phyloP scores from a whole-genome alignment of 1,140 invertebrate species.

The Brachionus koreanus region DNA sequence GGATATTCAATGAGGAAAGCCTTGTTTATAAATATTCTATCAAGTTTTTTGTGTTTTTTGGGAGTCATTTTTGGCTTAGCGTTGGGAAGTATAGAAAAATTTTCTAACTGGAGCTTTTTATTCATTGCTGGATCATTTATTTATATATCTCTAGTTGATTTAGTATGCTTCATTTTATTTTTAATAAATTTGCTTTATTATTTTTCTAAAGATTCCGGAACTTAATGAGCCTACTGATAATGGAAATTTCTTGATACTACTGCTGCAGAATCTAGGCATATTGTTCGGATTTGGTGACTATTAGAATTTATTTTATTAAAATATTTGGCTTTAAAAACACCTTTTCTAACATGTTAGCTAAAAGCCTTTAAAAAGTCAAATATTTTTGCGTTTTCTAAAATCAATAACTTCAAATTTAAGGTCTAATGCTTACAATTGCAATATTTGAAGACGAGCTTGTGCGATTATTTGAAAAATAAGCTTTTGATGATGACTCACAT shows the following conservation, averaged over 20 bases:
- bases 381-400: neutral
- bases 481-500: neutral
- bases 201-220: neutral
- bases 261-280: constrained; percentile 33
- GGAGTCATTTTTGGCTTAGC: constrained; percentile 78
- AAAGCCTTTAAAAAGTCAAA: neutral
- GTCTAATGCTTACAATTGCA: neutral
- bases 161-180: constrained; percentile 64
- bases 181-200: neutral
- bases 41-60: constrained; percentile 76
- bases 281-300: constrained; percentile 19
- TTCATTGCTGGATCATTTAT: constrained; percentile 85
- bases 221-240: neutral
- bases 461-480: neutral
- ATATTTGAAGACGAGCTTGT: constrained; percentile 1
- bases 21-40: constrained; percentile 59
- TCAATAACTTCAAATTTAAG: neutral
- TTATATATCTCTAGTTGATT: constrained; percentile 88
- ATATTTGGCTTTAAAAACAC: neutral
- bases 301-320: neutral
- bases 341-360: neutral
- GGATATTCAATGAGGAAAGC: constrained; percentile 30
- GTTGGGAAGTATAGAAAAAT: constrained; percentile 70
- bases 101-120: constrained; percentile 81
- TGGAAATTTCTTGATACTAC: neutral